phyloP scores from a whole-genome alignment of 2,888 invertebrate genomes.

The Mystacides longicornis region DNA sequence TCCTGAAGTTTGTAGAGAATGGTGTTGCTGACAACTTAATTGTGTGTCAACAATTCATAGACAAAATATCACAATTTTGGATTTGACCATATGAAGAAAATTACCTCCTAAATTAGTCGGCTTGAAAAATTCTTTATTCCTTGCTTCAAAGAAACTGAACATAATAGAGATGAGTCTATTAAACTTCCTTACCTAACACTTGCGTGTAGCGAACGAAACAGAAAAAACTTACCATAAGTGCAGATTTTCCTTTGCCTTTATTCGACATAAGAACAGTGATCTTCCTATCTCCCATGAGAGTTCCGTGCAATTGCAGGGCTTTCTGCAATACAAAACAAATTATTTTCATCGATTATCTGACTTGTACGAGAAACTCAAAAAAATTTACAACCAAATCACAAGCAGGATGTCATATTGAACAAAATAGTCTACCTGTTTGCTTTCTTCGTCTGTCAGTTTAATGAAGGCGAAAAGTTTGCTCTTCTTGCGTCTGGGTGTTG shows the following conservation, averaged over 20 bases:
- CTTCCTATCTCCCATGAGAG: slow-evolving; percentile 15
- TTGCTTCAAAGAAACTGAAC: too few species aligned
- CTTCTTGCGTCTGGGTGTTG: slow-evolving; percentile 13
- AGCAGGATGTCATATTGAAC: too few species aligned
- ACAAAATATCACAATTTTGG: too few species aligned
- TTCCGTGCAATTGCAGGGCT: slow-evolving; percentile 19
- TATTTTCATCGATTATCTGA: neutral
- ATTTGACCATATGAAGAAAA: neutral
- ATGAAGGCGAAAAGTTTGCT: slow-evolving; percentile 18
- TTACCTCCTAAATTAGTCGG: neutral
- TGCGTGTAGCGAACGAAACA: neutral
- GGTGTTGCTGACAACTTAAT: too few species aligned
- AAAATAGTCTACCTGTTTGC: slow-evolving; percentile 19
- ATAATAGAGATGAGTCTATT: too few species aligned
- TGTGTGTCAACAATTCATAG: too few species aligned
- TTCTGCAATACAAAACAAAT: slow-evolving; percentile 13
- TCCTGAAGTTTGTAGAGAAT: too few species aligned
- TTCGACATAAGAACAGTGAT: slow-evolving; percentile 19
- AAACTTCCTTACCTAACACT: neutral
- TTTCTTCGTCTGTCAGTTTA: slow-evolving; percentile 14
- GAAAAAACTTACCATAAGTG: slow-evolving; percentile 12
- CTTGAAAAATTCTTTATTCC: neutral
- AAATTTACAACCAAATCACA: neutral
- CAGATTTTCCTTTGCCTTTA: slow-evolving; percentile 17
- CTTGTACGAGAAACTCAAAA: neutral